Conservation (phyloP, 1,140 invertebrate genomes). For the Cylas formicarius region DNA sequence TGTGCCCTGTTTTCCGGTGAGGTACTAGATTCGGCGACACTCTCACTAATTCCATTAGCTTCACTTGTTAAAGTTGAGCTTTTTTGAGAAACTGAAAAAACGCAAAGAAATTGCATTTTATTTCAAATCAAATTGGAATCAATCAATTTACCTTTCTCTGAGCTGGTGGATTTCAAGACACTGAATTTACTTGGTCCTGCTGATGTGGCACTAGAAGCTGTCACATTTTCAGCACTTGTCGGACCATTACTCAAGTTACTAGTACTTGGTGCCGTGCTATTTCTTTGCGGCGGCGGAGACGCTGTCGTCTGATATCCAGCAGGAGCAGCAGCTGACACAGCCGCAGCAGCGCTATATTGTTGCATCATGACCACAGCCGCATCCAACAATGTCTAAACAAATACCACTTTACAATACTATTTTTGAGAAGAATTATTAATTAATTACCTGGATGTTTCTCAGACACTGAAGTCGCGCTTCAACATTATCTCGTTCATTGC, state of each 20-base stretch:
- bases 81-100: too few relatives aligned
- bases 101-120: too few relatives aligned
- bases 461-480: constrained; percentile 83
- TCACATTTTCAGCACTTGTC: too few relatives aligned
- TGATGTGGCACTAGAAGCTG: too few relatives aligned
- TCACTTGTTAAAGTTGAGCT: neutral
- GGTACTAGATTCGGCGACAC: neutral
- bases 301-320: constrained; percentile 1
- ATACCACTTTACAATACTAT: neutral
- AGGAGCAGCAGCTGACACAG: constrained; percentile 29
- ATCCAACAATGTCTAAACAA: constrained; percentile 63
- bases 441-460: constrained; percentile 64
- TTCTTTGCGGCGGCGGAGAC: neutral
- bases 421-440: neutral
- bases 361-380: constrained; percentile 83
- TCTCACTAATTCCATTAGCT: constrained; percentile 4
- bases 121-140: too few relatives aligned
- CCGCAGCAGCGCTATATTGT: constrained; percentile 68
- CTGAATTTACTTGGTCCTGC: too few relatives aligned
- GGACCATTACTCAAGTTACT: too few relatives aligned
- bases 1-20: too few relatives aligned
- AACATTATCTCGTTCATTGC: constrained; percentile 73
- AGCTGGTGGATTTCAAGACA: too few relatives aligned
- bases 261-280: neutral
- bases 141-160: too few relatives aligned